Evolutionary conservation across 2,797 vertebrate species (phyloP).

Genomic region (Anisognathus igniventris): DNA sequence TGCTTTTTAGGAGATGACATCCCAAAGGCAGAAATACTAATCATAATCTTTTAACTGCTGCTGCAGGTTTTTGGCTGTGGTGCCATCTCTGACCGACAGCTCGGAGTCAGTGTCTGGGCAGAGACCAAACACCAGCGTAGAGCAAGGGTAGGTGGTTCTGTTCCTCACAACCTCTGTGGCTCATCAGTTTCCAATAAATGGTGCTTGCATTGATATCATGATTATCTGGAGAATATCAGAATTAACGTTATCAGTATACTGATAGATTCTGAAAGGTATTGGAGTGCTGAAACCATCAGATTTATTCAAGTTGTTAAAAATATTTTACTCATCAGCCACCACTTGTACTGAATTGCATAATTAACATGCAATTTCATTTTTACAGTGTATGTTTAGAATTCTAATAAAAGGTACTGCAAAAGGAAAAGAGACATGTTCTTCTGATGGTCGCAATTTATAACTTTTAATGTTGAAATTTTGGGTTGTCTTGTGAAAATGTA

Average conservation of each 20-base stretch:
- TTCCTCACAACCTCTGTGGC: not conserved
- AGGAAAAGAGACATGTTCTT: not conserved
- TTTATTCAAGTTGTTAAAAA: not conserved
- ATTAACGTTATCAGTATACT: fast-evolving
- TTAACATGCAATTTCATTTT: not conserved
- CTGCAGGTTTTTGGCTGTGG: conserved; percentile 93
- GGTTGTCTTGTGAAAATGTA: not conserved
- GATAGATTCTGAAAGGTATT: not conserved
- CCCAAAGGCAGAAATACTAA: not conserved
- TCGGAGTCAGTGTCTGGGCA: conserved; percentile 97
- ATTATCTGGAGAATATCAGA: not conserved
- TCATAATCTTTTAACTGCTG: not conserved
- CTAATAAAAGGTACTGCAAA: not conserved
- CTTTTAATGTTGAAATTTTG: not conserved
- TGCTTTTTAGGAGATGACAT: not conserved
- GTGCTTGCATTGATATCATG: not conserved
- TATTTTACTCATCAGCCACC: not conserved
- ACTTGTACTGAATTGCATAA: not conserved
- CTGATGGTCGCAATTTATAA: not conserved
- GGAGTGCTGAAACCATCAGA: not conserved
- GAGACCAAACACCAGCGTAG: conserved; percentile 96
- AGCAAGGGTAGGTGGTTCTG: conserved; percentile 85
- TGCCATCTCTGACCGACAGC: conserved; percentile 96
- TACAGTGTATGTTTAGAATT: not conserved
- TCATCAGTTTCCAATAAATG: not conserved